Percentiles rank a stretch among this genome's conserved stretches.
phyloP scores from a whole-genome alignment of 1,140 invertebrate genomes.

The Cyphomyrmex costatus region DNA sequence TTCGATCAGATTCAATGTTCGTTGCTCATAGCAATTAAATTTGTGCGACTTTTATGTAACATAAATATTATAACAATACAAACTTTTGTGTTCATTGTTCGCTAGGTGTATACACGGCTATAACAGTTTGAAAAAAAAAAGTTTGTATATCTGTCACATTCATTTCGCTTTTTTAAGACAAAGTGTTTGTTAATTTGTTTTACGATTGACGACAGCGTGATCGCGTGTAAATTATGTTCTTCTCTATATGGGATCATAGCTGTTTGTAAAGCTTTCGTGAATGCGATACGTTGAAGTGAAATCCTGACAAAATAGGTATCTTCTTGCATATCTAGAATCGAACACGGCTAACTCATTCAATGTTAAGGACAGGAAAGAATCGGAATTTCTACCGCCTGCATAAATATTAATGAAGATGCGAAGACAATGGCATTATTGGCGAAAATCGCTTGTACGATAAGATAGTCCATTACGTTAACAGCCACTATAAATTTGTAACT shows the following conservation, averaged over 20 bases:
- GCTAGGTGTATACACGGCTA: too few species aligned
- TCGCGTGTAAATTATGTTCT: slow-evolving; percentile 22
- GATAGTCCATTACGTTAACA: background rate
- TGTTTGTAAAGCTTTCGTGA: slow-evolving; percentile 24
- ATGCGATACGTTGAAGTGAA: slow-evolving; percentile 69
- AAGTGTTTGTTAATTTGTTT: background rate
- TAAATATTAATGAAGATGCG: slow-evolving; percentile 54
- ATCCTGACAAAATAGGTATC: slow-evolving; percentile 74
- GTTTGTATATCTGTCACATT: background rate
- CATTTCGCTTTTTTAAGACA: background rate
- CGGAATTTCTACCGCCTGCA: slow-evolving; percentile 67
- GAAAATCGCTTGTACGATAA: background rate
- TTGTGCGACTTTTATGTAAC: too few species aligned
- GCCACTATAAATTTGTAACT: background rate
- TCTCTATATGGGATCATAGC: background rate
- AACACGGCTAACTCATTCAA: slow-evolving; percentile 66
- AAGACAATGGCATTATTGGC: slow-evolving; percentile 48
- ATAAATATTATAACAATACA: too few species aligned
- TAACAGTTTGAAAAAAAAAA: background rate
- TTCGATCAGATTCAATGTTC: too few species aligned
- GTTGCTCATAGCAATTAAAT: too few species aligned
- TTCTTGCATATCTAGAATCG: slow-evolving; percentile 69
- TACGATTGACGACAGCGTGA: background rate
- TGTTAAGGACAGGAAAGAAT: slow-evolving; percentile 74
- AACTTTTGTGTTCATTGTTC: too few species aligned